Conservation (phyloP, 2,113 vertebrate species). For the Diglossa brunneiventris region DNA sequence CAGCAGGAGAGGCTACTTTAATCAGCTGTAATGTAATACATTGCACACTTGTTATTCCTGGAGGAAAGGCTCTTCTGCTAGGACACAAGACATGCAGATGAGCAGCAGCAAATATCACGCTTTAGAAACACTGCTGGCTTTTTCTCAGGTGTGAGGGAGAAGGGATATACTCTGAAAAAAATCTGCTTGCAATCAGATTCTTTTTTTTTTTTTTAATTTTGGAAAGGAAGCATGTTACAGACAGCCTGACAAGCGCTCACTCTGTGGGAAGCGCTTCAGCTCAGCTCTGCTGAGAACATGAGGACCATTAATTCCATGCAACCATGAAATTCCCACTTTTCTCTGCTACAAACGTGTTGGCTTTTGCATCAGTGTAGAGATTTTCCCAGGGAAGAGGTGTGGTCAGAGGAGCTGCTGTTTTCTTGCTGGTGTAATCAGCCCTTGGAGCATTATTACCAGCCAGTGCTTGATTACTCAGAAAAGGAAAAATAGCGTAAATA, state of each 20-base stretch:
- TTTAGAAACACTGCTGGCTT: neutral
- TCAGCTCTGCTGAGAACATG: neutral
- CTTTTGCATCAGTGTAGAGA: neutral
- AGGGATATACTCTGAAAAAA: neutral
- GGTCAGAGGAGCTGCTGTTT: slow-evolving; percentile 8
- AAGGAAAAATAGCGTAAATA: slow-evolving; percentile 30
- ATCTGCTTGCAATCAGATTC: neutral
- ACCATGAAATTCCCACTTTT: neutral
- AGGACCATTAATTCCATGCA: neutral
- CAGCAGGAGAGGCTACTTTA: slow-evolving; percentile 21
- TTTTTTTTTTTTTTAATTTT: neutral
- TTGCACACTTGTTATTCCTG: slow-evolving; percentile 1
- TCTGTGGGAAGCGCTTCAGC: neutral
- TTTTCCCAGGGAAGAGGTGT: neutral
- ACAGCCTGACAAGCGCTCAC: neutral
- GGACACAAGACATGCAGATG: neutral
- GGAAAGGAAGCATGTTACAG: neutral
- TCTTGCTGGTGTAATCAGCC: slow-evolving; percentile 25
- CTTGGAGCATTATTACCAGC: slow-evolving; percentile 10
- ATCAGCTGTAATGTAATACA: slow-evolving; percentile 4
- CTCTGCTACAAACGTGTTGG: neutral
- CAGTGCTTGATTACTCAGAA: slow-evolving; percentile 1
- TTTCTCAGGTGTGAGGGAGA: neutral
- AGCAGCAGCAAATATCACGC: neutral
- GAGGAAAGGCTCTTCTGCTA: neutral